Evolutionary conservation across 2,797 vertebrate species (phyloP), one percentile per base, ranked within the genome.

Genomic region (Heteromormyrus szaboi): DNA sequence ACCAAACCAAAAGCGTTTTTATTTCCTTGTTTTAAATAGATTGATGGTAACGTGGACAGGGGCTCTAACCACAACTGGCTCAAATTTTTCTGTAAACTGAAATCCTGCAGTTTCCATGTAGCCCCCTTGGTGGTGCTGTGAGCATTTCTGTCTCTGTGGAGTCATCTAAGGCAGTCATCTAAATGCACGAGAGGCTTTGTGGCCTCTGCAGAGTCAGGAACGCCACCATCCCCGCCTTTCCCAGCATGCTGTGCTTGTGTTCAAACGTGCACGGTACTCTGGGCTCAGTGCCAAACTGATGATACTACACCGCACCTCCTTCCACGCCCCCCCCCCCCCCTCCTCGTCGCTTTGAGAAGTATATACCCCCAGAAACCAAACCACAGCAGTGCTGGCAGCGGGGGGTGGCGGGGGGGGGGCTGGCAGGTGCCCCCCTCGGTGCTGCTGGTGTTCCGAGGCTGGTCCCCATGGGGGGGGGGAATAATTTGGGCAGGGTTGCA

Each of bases 111-210:
- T 33, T 83, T 72, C 56, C 33, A 3, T 33, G 22, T 29, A 54
- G 37, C 88, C 59, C 56, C 12, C 37, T 85, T 33, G 81, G 88
- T 41, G 56, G 88, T 65, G 88, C 56, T 89, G 25, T 85, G 29
- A 72, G 65, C 12, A 56, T 56, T n/a, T n/a, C 54, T 56, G 19
- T n/a, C 54, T n/a, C 54, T 56, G 54, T 56, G 54, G 54, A 56
- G 54, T 56, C 29, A 2, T 14, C 65, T 29, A 37, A 72, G 65
- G 29, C 65, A 72, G 65, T 33, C 9, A 37, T 72, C 29, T 37
- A 37, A 33, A 81, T n/a, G 41, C 41, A 81, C 41, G 33, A n/a
- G 29, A 72, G 29, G 29, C 65, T 17, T 17, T 72, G 65, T 14
- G 65, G 12, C 65, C 65, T 72, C 25, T 37, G 25, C 9, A 12